Evolutionary conservation across 2,888 invertebrate genomes (phyloP).

Genomic region (Euplexia lucipara): DNA sequence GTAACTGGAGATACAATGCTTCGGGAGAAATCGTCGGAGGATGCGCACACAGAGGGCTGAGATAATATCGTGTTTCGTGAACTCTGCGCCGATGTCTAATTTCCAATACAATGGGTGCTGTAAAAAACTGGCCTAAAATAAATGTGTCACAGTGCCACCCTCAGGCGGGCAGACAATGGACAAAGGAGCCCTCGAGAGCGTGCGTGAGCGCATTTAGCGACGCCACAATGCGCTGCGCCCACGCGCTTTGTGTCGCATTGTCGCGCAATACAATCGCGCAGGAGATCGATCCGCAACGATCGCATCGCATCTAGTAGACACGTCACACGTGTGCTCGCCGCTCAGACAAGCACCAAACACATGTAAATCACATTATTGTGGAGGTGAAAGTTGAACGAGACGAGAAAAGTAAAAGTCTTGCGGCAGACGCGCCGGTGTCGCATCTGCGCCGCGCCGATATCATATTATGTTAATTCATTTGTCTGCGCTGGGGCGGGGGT

Average conservation of each 20-base stretch:
- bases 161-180: conserved; percentile 86
- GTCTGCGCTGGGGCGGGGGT: conserved; percentile 66
- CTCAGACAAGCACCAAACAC: conserved; percentile 69
- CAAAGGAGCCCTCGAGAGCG: conserved; percentile 81
- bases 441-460: conserved; percentile 81
- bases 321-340: conserved; percentile 71
- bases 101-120: conserved; percentile 89
- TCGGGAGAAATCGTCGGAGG: conserved; percentile 80
- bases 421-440: conserved; percentile 72
- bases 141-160: conserved; percentile 91
- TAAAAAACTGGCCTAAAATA: conserved; percentile 89
- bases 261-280: conserved; percentile 78
- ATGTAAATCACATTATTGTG: conserved; percentile 85
- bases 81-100: conserved; percentile 88
- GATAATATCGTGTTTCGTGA: conserved; percentile 89
- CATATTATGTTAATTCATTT: conserved; percentile 82
- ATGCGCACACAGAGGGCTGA: conserved; percentile 78
- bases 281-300: conserved; percentile 78
- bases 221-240: conserved; percentile 84
- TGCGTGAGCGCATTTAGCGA: conserved; percentile 78
- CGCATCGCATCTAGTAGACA: conserved; percentile 68
- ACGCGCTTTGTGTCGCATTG: conserved; percentile 77
- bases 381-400: conserved; percentile 89
- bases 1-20: conserved; percentile 77
- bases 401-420: conserved; percentile 88